A percentile compares a stretch with the other conserved stretches of the same genome.
phyloP scores from a whole-genome alignment of 2,113 vertebrate species.

The Oryzias woworae region DNA sequence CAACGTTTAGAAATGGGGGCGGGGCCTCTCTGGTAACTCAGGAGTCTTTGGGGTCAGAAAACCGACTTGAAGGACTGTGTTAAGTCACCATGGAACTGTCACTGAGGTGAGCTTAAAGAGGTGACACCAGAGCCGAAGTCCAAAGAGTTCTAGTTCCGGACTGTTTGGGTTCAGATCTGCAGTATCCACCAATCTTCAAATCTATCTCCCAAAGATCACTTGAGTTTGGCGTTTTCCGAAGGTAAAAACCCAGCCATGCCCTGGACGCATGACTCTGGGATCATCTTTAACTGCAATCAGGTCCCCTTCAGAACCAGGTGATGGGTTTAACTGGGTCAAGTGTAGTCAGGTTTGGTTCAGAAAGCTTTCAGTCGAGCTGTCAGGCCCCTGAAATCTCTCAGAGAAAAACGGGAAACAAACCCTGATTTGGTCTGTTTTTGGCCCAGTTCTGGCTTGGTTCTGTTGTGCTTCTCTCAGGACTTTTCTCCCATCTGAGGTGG shows the following conservation, averaged over 20 bases:
- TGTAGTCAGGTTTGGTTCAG: constrained; percentile 5
- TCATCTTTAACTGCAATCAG: not conserved
- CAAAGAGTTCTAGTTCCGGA: not conserved
- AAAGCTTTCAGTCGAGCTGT: not conserved
- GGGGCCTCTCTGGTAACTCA: not conserved
- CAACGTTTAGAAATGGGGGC: not conserved
- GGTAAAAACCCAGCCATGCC: not conserved
- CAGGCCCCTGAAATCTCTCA: not conserved
- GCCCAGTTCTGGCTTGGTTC: constrained; percentile 18
- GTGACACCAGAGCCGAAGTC: not conserved
- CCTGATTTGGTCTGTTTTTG: constrained; percentile 1
- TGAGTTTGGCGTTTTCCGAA: not conserved
- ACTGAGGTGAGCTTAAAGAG: not conserved
- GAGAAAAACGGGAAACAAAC: not conserved
- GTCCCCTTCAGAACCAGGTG: constrained; percentile 27
- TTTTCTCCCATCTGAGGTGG: constrained; percentile 50
- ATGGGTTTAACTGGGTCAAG: not conserved
- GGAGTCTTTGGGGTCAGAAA: not conserved
- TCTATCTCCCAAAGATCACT: not conserved
- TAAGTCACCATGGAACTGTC: not conserved
- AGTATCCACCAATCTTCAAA: not conserved
- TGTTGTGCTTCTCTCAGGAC: constrained; percentile 55
- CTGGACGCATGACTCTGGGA: constrained; percentile 14
- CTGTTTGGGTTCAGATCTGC: not conserved
- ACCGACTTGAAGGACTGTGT: constrained; percentile 3